Percentiles rank a stretch among this genome's conserved stretches.
Evolutionary conservation across 1,140 invertebrate species (phyloP).

Genomic region (Pseudomyrmex concolor): DNA sequence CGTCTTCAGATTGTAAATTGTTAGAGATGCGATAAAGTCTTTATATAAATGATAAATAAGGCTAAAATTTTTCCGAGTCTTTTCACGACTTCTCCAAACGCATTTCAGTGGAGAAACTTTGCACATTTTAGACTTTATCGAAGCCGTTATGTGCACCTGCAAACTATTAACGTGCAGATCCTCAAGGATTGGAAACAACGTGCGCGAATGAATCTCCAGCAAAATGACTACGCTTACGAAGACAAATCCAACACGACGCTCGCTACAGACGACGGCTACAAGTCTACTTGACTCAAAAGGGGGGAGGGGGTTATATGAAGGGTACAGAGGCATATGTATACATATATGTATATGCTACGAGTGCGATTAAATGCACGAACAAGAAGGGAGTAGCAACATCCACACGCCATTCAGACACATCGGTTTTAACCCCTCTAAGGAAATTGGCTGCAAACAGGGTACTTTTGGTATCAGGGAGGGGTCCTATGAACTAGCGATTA

Average conservation of each 20-base stretch:
- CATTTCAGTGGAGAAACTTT: not conserved
- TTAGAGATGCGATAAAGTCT: too few species aligned
- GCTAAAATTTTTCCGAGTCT: not conserved
- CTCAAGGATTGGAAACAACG: not conserved
- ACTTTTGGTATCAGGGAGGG: slow-evolving; percentile 64
- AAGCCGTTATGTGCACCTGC: slow-evolving; percentile 2
- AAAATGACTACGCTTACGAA: slow-evolving; percentile 26
- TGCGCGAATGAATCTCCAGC: slow-evolving; percentile 24
- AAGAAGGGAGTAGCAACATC: slow-evolving; percentile 79
- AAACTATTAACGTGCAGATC: not conserved
- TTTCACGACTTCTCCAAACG: too few species aligned
- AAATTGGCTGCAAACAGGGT: slow-evolving; percentile 70
- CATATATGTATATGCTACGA: slow-evolving; percentile 56
- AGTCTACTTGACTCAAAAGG: slow-evolving; percentile 37
- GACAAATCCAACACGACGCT: slow-evolving; percentile 36
- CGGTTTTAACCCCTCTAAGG: slow-evolving; percentile 75
- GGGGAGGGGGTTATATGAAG: slow-evolving; percentile 19
- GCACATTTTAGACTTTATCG: slow-evolving; percentile 15
- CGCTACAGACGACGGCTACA: slow-evolving; percentile 11
- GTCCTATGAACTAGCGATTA: slow-evolving; percentile 76
- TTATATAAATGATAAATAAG: too few species aligned
- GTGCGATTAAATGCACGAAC: slow-evolving; percentile 71
- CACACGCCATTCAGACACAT: slow-evolving; percentile 81
- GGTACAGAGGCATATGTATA: slow-evolving; percentile 38
- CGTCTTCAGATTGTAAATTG: too few species aligned